phyloP scores from a whole-genome alignment of 1,140 invertebrate genomes.

The Elysia chlorotica region DNA sequence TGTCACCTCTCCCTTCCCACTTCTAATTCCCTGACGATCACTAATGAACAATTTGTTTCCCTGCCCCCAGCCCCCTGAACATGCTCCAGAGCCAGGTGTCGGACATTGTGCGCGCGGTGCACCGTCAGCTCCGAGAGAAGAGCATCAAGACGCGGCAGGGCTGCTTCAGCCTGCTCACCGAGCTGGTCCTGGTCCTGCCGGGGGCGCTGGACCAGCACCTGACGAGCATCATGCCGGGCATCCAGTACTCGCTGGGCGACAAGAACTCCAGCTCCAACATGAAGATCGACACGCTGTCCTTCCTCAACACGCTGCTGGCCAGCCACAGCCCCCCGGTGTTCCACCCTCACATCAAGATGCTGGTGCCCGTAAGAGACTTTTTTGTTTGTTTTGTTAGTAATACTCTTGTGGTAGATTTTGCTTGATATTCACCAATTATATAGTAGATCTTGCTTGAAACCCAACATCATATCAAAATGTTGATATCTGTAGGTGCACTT shows the following conservation, averaged over 20 bases:
- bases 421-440: too few species aligned
- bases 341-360: constrained; percentile 77
- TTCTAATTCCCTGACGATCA: background rate
- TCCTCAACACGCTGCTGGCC: constrained; percentile 84
- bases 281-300: constrained; percentile 96
- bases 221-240: constrained; percentile 83
- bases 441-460: too few species aligned
- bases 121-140: constrained; percentile 90
- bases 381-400: too few species aligned
- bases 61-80: constrained; percentile 47
- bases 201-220: constrained; percentile 86
- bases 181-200: constrained; percentile 87
- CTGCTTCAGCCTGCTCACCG: constrained; percentile 87
- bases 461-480: too few species aligned
- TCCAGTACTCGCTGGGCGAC: constrained; percentile 90
- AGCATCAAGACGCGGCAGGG: constrained; percentile 92
- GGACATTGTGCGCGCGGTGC: constrained; percentile 83
- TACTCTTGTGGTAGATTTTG: too few species aligned
- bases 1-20: background rate
- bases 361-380: constrained; percentile 72
- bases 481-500: too few species aligned
- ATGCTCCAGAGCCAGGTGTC: constrained; percentile 68
- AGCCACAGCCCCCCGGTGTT: constrained; percentile 82
- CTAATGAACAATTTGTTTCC: too few species aligned
- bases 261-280: constrained; percentile 96